phyloP scores from a whole-genome alignment of 2,888 invertebrate genomes.

The Mythimna impura region DNA sequence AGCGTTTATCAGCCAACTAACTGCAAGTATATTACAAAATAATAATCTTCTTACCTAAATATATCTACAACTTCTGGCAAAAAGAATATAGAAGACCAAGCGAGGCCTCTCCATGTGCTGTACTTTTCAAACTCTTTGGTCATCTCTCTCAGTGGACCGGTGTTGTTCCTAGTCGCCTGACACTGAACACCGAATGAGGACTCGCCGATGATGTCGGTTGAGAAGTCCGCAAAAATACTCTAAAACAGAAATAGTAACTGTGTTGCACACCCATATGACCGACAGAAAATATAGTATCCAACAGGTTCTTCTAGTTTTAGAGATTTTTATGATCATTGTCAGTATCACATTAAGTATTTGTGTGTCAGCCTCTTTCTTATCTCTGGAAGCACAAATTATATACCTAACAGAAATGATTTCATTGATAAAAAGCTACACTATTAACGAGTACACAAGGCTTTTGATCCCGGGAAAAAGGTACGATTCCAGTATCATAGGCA shows the following conservation, averaged over 20 bases:
- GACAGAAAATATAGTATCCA: too few species aligned
- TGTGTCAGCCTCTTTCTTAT: too few species aligned
- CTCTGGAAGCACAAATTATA: not conserved
- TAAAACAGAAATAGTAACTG: not conserved
- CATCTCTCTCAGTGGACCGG: constrained; percentile 68
- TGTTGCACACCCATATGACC: not conserved
- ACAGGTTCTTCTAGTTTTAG: too few species aligned
- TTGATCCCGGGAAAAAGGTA: not conserved
- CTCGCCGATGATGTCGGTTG: constrained; percentile 70
- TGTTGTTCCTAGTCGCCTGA: constrained; percentile 68
- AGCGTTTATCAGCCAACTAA: too few species aligned
- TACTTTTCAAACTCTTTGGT: constrained; percentile 72
- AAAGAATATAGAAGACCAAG: constrained; percentile 76
- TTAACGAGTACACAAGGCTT: too few species aligned
- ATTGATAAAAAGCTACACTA: not conserved
- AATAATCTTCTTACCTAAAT: constrained; percentile 63
- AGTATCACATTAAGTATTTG: too few species aligned
- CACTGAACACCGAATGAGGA: constrained; percentile 72
- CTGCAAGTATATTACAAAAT: too few species aligned
- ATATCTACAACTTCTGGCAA: constrained; percentile 71
- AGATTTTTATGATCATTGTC: too few species aligned
- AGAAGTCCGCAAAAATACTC: constrained; percentile 34
- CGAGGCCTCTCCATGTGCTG: constrained; percentile 66
- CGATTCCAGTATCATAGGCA: not conserved
- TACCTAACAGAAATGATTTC: not conserved